Conservation (phyloP, 2,113 vertebrate species). For the Callospermophilus lateralis region DNA sequence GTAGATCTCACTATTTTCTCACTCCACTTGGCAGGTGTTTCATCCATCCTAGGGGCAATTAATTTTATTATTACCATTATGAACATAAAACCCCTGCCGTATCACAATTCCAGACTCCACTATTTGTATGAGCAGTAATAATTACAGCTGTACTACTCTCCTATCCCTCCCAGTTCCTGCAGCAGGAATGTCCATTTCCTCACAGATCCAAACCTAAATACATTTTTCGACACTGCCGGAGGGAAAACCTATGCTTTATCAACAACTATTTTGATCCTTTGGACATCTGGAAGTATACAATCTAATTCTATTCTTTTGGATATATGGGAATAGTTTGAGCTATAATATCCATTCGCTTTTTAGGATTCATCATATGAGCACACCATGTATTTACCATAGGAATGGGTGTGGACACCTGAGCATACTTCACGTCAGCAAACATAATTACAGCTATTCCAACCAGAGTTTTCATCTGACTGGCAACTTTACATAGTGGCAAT, state of each 20-base stretch:
- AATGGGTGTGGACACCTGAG: not conserved
- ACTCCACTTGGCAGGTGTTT: too few species aligned
- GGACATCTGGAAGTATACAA: too few species aligned
- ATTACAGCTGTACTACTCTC: not conserved
- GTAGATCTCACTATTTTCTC: not conserved
- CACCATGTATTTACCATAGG: not conserved
- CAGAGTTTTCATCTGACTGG: not conserved
- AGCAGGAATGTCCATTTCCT: too few species aligned
- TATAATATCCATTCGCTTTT: not conserved
- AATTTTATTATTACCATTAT: not conserved
- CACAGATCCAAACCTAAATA: too few species aligned
- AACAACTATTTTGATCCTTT: too few species aligned
- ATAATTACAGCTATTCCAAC: not conserved
- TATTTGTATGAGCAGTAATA: not conserved
- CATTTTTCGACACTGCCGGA: too few species aligned
- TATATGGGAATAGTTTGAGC: not conserved
- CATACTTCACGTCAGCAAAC: not conserved
- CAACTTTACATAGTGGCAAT: too few species aligned
- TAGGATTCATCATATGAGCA: not conserved
- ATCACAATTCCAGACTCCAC: not conserved
- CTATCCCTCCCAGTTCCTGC: too few species aligned
- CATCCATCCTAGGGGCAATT: not conserved
- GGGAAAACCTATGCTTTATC: too few species aligned
- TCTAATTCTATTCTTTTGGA: too few species aligned
- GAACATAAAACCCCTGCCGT: not conserved